phyloP scores from a whole-genome alignment of 1,140 invertebrate genomes.

The Watersipora subatra region DNA sequence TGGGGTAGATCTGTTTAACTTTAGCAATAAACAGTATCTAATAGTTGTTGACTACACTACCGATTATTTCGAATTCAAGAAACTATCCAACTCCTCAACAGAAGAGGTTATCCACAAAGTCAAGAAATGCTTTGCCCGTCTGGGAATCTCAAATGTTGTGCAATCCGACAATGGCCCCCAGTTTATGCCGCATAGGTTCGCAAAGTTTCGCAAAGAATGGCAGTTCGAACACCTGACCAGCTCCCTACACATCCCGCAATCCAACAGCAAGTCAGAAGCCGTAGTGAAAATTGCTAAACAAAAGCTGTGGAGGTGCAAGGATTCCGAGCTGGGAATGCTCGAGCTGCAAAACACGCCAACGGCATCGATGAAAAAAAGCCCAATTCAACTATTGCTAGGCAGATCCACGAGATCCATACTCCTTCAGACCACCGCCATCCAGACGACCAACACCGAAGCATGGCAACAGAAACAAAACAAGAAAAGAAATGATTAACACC shows the following conservation, averaged over 20 bases:
- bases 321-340: constrained; percentile 6
- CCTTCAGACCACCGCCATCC: constrained; percentile 5
- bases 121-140: background rate
- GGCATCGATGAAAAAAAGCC: constrained; percentile 10
- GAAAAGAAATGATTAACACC: background rate
- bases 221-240: constrained; percentile 7
- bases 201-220: constrained; percentile 1
- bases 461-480: background rate
- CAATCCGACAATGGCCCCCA: constrained; percentile 6
- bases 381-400: constrained; percentile 13
- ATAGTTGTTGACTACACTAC: background rate
- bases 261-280: constrained; percentile 13
- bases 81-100: background rate
- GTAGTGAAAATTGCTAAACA: constrained; percentile 12
- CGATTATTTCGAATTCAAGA: background rate
- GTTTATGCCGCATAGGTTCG: constrained; percentile 4
- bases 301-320: constrained; percentile 4
- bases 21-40: background rate
- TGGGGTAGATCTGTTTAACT: background rate
- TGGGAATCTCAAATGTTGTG: background rate
- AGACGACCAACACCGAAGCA: background rate
- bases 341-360: constrained; percentile 9
- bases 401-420: constrained; percentile 14
- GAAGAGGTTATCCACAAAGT: background rate
- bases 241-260: constrained; percentile 8